Conservation (phyloP, 1,140 invertebrate genomes). For the Mercenaria mercenaria region DNA sequence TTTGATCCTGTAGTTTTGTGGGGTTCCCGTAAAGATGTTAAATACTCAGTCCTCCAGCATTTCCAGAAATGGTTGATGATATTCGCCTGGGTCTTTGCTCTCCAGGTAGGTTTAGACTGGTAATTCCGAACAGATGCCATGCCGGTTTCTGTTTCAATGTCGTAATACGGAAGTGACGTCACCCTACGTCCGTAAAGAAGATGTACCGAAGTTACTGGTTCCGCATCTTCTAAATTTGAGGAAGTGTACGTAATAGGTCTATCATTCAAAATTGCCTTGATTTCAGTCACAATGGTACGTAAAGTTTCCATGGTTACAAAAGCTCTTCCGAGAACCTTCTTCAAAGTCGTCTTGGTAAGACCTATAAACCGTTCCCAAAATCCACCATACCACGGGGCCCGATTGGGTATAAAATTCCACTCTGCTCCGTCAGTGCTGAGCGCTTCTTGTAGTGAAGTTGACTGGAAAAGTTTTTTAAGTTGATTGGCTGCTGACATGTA, state of each 20-base stretch:
- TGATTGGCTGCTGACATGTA: constrained; percentile 8
- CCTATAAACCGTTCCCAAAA: constrained; percentile 48
- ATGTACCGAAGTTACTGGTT: too few relatives aligned
- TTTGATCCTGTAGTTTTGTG: neutral
- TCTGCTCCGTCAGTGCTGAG: neutral
- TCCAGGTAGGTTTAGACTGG: neutral
- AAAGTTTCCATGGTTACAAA: too few relatives aligned
- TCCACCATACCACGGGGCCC: constrained; percentile 53
- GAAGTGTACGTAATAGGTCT: too few relatives aligned
- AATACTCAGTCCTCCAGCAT: constrained; percentile 11
- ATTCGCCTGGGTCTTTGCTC: neutral
- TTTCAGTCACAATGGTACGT: too few relatives aligned
- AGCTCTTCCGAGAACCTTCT: too few relatives aligned
- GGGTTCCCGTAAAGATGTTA: neutral
- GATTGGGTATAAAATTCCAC: constrained; percentile 47
- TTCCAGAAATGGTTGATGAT: neutral
- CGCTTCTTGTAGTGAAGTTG: neutral
- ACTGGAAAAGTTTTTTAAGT: constrained; percentile 20
- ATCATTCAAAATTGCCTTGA: too few relatives aligned
- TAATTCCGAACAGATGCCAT: too few relatives aligned
- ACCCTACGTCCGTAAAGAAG: too few relatives aligned
- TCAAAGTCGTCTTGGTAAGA: too few relatives aligned
- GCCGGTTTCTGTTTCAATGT: too few relatives aligned
- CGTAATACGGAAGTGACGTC: too few relatives aligned
- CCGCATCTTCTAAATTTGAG: neutral